phyloP scores from a whole-genome alignment of 2,888 invertebrate genomes.

The Drosophila rellima region DNA sequence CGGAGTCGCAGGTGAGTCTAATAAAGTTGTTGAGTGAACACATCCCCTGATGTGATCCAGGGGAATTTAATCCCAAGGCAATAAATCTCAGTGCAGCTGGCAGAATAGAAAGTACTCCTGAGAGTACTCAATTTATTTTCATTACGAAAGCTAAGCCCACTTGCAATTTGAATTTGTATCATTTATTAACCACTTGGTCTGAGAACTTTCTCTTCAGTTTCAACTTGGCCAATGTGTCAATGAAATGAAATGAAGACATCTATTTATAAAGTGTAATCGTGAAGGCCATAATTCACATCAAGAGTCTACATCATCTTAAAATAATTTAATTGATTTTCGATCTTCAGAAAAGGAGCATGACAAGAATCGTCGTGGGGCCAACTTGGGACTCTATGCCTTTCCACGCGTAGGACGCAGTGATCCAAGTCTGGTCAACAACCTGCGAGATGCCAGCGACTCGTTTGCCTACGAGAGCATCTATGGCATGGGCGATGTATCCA shows the following conservation, averaged over 20 bases:
- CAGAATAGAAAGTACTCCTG: not conserved
- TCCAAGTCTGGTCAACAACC: conserved; percentile 77
- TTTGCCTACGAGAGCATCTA: conserved; percentile 84
- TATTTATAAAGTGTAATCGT: not conserved
- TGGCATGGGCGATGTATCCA: conserved; percentile 77
- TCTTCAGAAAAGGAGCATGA: conserved; percentile 79
- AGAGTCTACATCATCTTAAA: not conserved
- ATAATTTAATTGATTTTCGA: not conserved
- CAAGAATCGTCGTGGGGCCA: conserved; percentile 87
- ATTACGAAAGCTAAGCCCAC: conserved; percentile 31
- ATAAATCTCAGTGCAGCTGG: conserved; percentile 54
- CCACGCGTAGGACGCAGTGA: conserved; percentile 88
- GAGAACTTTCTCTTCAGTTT: not conserved
- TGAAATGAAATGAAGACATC: not conserved
- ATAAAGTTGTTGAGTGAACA: not conserved
- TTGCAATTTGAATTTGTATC: conserved; percentile 2
- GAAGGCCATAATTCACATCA: no score
- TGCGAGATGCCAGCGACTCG: conserved; percentile 66
- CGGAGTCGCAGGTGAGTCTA: conserved; percentile 80
- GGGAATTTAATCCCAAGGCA: conserved; percentile 26
- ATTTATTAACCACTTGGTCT: not conserved
- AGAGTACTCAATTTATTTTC: conserved; percentile 38
- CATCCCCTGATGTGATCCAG: conserved; percentile 6
- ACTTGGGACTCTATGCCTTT: conserved; percentile 88
- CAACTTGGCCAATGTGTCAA: not conserved